Base-by-base conservation (phyloP, 2,113 vertebrate species). In the Seriola dumerili region DNA sequence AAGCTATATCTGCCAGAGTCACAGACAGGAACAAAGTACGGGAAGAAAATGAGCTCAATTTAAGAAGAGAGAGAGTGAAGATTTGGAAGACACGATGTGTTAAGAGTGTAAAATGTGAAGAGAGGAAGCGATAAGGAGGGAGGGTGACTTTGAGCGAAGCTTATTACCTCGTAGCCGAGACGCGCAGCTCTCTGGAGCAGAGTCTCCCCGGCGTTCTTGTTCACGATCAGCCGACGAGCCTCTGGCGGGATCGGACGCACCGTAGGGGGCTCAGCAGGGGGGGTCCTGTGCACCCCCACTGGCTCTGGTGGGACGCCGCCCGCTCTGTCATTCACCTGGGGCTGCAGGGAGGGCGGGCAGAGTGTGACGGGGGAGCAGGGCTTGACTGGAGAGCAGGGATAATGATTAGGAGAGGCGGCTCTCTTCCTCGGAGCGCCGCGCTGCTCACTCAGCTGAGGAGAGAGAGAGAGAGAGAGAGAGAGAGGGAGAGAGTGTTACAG, bases 131-230 rank as follows among this genome's bases (percentile, higher is more conserved):
- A 78, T 63, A 61, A 69, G 71, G 74, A 70, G 66, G 5, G 52
- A 71, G 66, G 54, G 50, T 12, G 76, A 50, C 36, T 67, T 5
- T 4, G 46, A 71, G 63, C 5, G 79, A 21, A 63, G 63, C 55
- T 62, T 14, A 50, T 85, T 91, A 97, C 98, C 97, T 99, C 97
- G 0, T 99, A 99, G 81, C 98, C 98, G 3, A 99, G 95, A 59
- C 98, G 96, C 0, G 98, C 98, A 0, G 98, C 98, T 72, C 98
- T 94, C 95, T 99, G 98, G 82, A 99, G 95, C 79, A 99, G 96
- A 4, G 98, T 99, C 91, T 99, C 98, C 1, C 98, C 98, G 0
- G 98, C 98, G 8, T 99, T 99, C 94, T 99, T 99, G 92, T 99
- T 99, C 83, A 99, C 98, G 63, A 99, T 99, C 3, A 99, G 96